Base-by-base conservation (phyloP, 2,113 vertebrate genomes). In the Upupa epops region DNA sequence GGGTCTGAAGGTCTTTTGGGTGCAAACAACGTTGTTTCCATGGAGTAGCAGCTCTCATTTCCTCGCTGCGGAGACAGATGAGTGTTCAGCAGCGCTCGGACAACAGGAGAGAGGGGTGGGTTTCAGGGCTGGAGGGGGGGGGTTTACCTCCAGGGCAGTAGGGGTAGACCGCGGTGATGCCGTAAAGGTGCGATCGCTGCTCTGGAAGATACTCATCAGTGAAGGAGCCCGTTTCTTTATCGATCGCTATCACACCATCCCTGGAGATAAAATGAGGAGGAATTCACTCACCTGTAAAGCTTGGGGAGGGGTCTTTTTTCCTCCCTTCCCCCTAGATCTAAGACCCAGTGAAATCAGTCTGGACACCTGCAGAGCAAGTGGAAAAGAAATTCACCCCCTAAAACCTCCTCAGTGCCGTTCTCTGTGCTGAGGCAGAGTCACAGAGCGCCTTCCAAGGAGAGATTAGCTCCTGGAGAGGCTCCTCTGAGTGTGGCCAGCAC, bases 141-240 rank as follows among this genome's bases (percentile, higher is more conserved):
- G 10, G 17, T 80, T 96, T 97, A 98, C 98, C 98, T 98, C 97
- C 96, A 90, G 98, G 97, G 97, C 99, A 99, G 91, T 98, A 98
- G 70, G 97, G 98, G 45, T 98, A 97, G 66, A 99, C 98, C 6
- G 98, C 98, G 56, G 99, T 98, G 90, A 99, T 98, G 84, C 99
- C 99, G 1, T 99, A 99, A 90, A 99, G 98, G 56, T 99, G 99
- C 12, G 99, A 99, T 46, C 99, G 97, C 95, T 99, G 99, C 72
- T 99, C 98, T 3, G 99, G 99, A 31, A 99, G 98, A 87, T 98
- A 99, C 84, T 99, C 99, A 0, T 99, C 99, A 0, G 97, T 98
- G 48, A 99, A 97, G 87, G 98, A 97, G 37, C 97, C 98, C 0
- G 93, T 98, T 68, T 98, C 98, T 96, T 98, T 99, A 71, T 97